Evolutionary conservation across 2,888 invertebrate genomes (phyloP).

Genomic region (Lithosia quadra): DNA sequence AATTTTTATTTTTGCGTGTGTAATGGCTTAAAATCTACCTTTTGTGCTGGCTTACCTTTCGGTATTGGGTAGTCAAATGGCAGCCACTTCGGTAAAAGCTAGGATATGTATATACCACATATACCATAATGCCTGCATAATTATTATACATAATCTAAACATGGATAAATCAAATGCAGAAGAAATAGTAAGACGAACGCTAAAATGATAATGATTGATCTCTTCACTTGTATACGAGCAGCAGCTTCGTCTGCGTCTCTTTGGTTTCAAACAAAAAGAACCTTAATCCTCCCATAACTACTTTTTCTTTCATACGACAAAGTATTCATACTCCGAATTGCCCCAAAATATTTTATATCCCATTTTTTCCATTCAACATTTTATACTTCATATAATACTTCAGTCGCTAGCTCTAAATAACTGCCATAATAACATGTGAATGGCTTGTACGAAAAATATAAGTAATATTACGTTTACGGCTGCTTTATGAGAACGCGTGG

Average conservation of each 20-base stretch:
- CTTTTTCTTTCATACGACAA: neutral
- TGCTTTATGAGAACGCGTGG: conserved; percentile 5
- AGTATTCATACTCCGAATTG: neutral
- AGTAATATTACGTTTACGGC: conserved; percentile 14
- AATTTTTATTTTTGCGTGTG: too few species aligned
- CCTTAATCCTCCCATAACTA: too few species aligned
- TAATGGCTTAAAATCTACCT: neutral
- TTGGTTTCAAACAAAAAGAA: neutral
- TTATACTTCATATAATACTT: conserved; percentile 13
- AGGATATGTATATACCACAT: too few species aligned
- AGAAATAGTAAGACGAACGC: too few species aligned
- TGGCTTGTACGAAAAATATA: conserved; percentile 10
- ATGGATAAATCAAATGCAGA: too few species aligned
- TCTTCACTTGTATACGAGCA: neutral
- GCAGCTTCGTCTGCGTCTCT: neutral
- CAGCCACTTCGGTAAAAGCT: too few species aligned
- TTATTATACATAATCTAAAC: too few species aligned
- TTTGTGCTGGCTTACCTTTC: neutral
- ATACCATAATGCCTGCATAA: too few species aligned
- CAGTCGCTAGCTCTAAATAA: conserved; percentile 16
- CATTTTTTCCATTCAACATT: conserved; percentile 1
- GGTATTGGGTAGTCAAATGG: neutral
- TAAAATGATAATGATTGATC: neutral
- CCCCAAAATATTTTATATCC: neutral
- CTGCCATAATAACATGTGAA: conserved; percentile 9